Percentiles rank a stretch among this genome's conserved stretches.
Evolutionary conservation across 2,113 vertebrate species (phyloP).

Genomic region (Craseonycteris thonglongyai): DNA sequence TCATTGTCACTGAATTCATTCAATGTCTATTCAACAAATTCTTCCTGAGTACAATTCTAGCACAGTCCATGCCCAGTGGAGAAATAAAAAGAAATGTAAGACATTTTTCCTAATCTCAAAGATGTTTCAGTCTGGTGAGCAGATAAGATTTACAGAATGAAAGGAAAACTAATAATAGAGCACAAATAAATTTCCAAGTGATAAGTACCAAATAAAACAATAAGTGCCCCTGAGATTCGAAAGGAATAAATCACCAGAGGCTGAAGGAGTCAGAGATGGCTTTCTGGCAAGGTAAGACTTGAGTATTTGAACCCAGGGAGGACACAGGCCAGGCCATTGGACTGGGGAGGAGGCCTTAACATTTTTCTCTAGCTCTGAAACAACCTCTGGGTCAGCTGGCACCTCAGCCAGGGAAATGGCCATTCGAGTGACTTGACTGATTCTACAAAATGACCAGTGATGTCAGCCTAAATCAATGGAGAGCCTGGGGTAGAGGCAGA

Average conservation of each 20-base stretch:
- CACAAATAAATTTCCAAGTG: background rate
- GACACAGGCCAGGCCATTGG: background rate
- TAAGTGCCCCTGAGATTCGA: background rate
- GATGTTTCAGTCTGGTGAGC: background rate
- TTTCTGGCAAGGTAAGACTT: background rate
- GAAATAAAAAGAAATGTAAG: background rate
- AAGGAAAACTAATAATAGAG: conserved; percentile 2
- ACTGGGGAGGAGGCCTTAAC: background rate
- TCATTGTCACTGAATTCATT: background rate
- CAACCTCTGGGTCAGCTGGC: background rate
- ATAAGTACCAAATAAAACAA: background rate
- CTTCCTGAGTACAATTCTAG: background rate
- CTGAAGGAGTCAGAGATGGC: background rate
- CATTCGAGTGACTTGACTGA: background rate
- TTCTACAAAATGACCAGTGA: background rate
- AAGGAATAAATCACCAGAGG: background rate
- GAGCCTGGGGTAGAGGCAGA: background rate
- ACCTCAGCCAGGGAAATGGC: background rate
- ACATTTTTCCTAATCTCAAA: background rate
- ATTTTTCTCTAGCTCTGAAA: background rate
- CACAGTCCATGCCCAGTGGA: background rate
- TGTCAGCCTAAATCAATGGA: background rate
- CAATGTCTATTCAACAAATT: background rate
- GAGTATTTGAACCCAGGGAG: background rate
- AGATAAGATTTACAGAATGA: background rate